A percentile compares a stretch with the other conserved stretches of the same genome.
These are phyloP conservation scores for Gracilinanus agilis DNA, from an alignment of 2,113 vertebrate species.

Conservation along the genomic window DNA sequence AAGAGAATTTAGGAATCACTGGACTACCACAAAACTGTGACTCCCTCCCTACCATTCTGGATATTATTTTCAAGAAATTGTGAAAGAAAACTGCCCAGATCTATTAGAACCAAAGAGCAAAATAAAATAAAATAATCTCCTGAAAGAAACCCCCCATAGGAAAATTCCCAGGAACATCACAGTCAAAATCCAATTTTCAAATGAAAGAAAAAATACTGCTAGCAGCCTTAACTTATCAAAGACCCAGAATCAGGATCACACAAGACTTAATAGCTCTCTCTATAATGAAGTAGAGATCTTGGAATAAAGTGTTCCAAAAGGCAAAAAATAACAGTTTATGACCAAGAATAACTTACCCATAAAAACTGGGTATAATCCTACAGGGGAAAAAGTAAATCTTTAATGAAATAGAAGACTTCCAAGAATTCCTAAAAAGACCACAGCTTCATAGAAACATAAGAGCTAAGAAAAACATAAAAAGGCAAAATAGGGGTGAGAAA, in stretches of 20 bases:
- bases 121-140: not conserved
- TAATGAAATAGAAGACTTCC: not conserved
- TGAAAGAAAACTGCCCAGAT: not conserved
- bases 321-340: not conserved
- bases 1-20: not conserved
- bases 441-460: not conserved
- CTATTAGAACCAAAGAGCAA: not conserved
- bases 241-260: not conserved
- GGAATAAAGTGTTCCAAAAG: not conserved
- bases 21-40: not conserved
- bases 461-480: not conserved
- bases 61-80: not conserved
- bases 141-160: not conserved
- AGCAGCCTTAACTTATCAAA: not conserved
- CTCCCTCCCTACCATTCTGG: not conserved
- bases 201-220: not conserved
- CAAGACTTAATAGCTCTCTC: not conserved
- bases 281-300: not conserved
- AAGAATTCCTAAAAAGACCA: not conserved
- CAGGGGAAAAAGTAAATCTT: not conserved
- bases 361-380: not conserved
- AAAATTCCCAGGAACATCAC: not conserved
- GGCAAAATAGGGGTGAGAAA: no score
- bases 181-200: not conserved
- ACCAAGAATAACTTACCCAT: not conserved